Percentiles rank a stretch among this genome's conserved stretches.
phyloP scores from a whole-genome alignment of 2,113 vertebrate species.

The Nicator chloris region DNA sequence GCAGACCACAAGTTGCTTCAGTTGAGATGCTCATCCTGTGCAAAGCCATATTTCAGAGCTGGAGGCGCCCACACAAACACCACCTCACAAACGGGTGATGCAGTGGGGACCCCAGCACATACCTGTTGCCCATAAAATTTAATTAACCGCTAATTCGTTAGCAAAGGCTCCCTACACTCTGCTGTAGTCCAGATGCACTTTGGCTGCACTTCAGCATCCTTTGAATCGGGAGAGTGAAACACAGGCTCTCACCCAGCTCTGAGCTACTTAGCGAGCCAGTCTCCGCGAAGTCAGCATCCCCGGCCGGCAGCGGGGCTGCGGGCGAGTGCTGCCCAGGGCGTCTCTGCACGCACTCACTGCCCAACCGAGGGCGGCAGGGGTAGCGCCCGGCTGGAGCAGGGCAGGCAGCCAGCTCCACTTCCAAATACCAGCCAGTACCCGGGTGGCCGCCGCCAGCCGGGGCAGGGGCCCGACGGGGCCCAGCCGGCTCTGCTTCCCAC shows the following conservation, averaged over 20 bases:
- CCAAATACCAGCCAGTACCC: neutral
- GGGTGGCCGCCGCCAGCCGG: neutral
- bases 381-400: neutral
- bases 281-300: neutral
- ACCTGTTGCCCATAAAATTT: neutral
- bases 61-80: neutral
- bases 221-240: neutral
- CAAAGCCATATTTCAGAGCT: neutral
- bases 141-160: neutral
- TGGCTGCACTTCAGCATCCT: neutral
- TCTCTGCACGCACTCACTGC: neutral
- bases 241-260: neutral
- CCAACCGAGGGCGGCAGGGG: neutral
- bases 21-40: neutral
- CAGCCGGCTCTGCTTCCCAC: neutral
- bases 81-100: neutral
- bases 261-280: neutral
- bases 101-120: neutral
- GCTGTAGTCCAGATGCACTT: neutral
- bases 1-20: neutral
- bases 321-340: neutral
- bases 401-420: neutral
- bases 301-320: neutral
- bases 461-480: neutral
- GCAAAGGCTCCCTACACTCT: neutral